A percentile compares a stretch with the other conserved stretches of the same genome.
These are phyloP conservation scores for Capromys pilorides DNA, from an alignment of 2,797 vertebrate species.

Conservation along the genomic window DNA sequence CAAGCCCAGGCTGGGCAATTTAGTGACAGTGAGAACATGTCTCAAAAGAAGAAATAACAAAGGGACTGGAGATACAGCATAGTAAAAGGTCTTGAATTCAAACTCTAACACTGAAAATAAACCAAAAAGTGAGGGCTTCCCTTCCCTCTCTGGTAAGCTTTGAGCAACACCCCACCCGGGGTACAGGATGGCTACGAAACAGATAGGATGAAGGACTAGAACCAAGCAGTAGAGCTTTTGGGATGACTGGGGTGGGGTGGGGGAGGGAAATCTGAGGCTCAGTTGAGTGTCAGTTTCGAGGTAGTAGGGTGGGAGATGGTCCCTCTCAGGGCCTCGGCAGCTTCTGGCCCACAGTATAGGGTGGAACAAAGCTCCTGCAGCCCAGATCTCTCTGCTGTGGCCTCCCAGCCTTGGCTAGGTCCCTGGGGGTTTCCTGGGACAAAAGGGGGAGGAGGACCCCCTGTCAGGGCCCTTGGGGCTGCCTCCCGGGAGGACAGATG, in stretches of 20 bases:
- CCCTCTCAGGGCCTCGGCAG: too few relatives aligned
- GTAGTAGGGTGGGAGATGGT: background rate
- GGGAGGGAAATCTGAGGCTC: background rate
- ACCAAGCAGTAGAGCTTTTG: background rate
- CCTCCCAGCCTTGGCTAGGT: background rate
- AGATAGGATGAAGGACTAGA: background rate
- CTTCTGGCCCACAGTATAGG: background rate
- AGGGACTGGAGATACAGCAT: too few relatives aligned
- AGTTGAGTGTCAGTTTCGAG: background rate
- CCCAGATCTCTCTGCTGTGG: background rate
- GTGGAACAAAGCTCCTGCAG: background rate
- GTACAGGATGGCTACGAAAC: background rate
- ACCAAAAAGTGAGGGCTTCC: background rate
- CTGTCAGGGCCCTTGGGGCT: background rate
- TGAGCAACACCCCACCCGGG: background rate
- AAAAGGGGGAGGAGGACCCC: background rate
- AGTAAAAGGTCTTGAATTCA: background rate
- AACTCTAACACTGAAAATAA: background rate
- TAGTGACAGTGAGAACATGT: background rate
- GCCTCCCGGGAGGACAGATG: slow-evolving; percentile 71
- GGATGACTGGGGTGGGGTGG: background rate
- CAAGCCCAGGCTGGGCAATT: background rate
- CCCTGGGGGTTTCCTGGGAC: background rate
- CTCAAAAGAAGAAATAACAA: background rate
- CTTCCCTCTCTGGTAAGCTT: background rate